Evolutionary conservation across 2,888 invertebrate species (phyloP), one percentile per base, ranked within the genome.

Genomic region (Tetramorium bicarinatum): DNA sequence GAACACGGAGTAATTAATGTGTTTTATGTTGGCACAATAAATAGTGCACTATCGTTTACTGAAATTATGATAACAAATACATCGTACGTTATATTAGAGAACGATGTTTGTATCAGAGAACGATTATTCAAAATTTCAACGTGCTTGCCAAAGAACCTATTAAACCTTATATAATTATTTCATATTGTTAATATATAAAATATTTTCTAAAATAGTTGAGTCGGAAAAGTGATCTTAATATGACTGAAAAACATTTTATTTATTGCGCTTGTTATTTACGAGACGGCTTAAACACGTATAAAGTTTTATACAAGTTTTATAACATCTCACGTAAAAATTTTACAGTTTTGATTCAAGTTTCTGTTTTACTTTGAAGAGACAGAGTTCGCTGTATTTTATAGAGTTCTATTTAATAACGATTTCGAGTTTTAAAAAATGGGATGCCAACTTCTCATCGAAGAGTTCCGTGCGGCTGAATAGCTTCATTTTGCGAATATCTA

Each of bases 1-100:
- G 34, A 34, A 18, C 56, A 34, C 9, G 34, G 13, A 21, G n/a
- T 59, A 71, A 80, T 80, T 59, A 72, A 59, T 52, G 29, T 18
- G 18, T 72, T 72, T 67, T 69, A 25, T 11, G 13, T 59, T 25
- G 3, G 29, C 21, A 3, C 18, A 47, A 72, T 72, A 72, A 71
- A 47, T 44, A 52, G 49, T 59, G 41, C 18, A 29, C 66, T 76
- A 66, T 41, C 67, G 67, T 69, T 67, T 69, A 67, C 41, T 18
- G 25, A 67, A 41, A 77, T 67, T 77, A 7, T 25, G 49, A 59
- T 25, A 38, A 29, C 21, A 34, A 34, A 38, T 34, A 41, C 7
- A 15, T 21, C 15, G 34, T 38, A 38, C 15, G 15, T 15, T 74
- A 29, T 47, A n/a, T 29, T 44, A 62, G 29, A 74, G 18, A 61